These are phyloP conservation scores for Tor tambroides DNA, from an alignment of 2,113 vertebrate species.

Conservation along the genomic window DNA sequence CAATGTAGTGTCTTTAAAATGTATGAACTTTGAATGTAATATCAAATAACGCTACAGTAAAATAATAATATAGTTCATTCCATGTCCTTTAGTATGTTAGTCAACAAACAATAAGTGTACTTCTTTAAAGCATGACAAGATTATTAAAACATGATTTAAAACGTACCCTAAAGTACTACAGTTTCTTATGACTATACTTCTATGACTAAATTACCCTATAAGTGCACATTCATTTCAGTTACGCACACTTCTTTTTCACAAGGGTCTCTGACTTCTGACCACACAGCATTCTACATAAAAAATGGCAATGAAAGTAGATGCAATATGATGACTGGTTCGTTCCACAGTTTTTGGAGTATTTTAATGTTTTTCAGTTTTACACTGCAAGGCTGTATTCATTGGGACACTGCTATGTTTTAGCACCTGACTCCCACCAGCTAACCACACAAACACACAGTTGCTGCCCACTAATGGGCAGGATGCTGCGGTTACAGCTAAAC, in stretches of 20 bases:
- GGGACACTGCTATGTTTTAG: neutral
- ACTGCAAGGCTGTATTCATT: neutral
- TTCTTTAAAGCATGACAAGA: neutral
- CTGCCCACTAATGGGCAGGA: constrained; percentile 54
- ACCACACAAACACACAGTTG: constrained; percentile 20
- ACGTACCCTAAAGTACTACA: neutral
- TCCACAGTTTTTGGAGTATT: neutral
- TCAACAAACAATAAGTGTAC: neutral
- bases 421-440: constrained; percentile 34
- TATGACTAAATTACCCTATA: neutral
- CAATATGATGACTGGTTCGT: neutral
- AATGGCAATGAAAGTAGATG: neutral
- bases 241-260: neutral
- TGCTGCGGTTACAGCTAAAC: constrained; percentile 49
- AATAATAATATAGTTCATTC: no score
- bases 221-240: neutral
- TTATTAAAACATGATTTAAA: neutral
- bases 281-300: neutral
- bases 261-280: neutral
- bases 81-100: neutral
- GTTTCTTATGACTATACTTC: no score
- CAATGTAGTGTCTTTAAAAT: neutral
- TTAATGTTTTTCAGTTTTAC: neutral
- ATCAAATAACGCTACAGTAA: neutral
- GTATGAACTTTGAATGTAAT: neutral